A percentile compares a stretch with the other conserved stretches of the same genome.
Evolutionary conservation across 2,113 vertebrate genomes (phyloP).

Genomic region (Microcebus jonahi): DNA sequence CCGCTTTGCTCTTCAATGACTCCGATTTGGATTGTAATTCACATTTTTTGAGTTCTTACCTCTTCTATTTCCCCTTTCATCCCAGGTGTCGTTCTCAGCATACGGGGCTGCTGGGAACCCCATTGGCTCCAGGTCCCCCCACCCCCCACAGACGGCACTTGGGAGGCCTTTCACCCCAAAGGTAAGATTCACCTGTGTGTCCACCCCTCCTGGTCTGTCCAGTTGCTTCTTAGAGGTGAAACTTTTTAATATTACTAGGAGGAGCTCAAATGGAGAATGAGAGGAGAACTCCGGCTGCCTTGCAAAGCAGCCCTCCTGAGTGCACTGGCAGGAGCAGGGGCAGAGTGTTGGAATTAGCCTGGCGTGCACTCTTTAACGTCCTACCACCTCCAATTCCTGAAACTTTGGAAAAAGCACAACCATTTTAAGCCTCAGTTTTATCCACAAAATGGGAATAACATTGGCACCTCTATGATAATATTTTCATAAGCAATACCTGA

Average conservation of each 20-base stretch:
- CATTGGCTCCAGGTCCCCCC: not conserved
- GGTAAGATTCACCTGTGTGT: fast-evolving
- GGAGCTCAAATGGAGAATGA: no score
- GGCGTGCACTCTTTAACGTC: fast-evolving
- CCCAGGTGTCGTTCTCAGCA: not conserved
- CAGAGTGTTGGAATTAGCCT: fast-evolving
- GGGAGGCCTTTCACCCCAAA: no score
- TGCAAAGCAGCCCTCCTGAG: not conserved
- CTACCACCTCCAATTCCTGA: not conserved
- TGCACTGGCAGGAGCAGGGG: fast-evolving
- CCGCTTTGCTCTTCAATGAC: not conserved
- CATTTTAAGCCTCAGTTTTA: not conserved
- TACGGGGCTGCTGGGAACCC: fast-evolving
- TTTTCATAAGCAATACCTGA: not conserved
- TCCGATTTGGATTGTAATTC: not conserved
- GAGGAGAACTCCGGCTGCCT: not conserved
- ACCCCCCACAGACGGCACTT: no score
- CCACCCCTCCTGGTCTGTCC: not conserved
- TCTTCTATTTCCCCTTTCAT: not conserved
- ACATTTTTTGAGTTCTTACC: not conserved
- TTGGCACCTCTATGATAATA: fast-evolving
- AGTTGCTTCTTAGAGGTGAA: not conserved
- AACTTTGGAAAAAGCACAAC: not conserved
- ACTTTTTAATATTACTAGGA: not conserved
- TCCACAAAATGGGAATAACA: not conserved